Evolutionary conservation across 2,888 invertebrate genomes (phyloP).

Genomic region (Seira sanloemensis): DNA sequence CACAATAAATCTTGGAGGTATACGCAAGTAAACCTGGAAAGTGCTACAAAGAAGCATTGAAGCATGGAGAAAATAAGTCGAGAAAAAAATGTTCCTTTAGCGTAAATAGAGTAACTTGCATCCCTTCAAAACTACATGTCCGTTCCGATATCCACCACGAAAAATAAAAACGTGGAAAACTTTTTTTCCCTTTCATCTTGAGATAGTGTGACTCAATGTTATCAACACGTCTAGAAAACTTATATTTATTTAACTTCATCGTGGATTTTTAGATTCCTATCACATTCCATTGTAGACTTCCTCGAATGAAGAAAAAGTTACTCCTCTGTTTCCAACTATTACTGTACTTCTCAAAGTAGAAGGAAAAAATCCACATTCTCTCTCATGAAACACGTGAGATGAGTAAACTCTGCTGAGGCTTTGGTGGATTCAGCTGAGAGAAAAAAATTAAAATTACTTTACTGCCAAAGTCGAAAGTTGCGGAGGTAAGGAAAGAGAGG

Average conservation of each 20-base stretch:
- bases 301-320: too few relatives aligned
- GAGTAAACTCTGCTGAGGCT: neutral
- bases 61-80: neutral
- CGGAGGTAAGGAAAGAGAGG: slow-evolving; percentile 1
- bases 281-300: slow-evolving; percentile 60
- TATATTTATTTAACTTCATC: slow-evolving; percentile 30
- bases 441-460: too few relatives aligned
- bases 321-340: too few relatives aligned
- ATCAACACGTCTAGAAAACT: slow-evolving; percentile 44
- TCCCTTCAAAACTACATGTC: slow-evolving; percentile 1
- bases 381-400: too few relatives aligned
- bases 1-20: neutral
- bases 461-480: too few relatives aligned
- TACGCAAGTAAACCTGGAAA: neutral
- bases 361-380: too few relatives aligned
- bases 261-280: slow-evolving; percentile 58
- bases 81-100: neutral
- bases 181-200: neutral
- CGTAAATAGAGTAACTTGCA: slow-evolving; percentile 8
- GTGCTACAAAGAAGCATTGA: neutral
- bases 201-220: slow-evolving; percentile 40
- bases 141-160: neutral
- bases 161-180: neutral
- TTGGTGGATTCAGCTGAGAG: neutral
- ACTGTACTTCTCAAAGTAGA: too few relatives aligned